Percentiles rank a stretch among this genome's conserved stretches.
phyloP scores from a whole-genome alignment of 2,113 vertebrate genomes.

The Gobiocypris rarus region DNA sequence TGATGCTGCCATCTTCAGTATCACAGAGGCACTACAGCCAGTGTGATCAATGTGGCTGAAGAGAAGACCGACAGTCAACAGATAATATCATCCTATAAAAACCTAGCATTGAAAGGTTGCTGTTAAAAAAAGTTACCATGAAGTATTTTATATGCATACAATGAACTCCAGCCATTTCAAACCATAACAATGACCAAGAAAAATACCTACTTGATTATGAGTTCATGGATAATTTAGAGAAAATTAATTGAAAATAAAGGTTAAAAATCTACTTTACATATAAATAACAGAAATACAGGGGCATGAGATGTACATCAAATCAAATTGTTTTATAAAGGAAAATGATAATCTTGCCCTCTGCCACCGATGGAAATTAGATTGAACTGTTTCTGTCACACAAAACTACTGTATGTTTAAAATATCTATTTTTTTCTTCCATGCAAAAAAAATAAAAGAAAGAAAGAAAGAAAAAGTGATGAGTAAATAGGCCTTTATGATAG shows the following conservation, averaged over 20 bases:
- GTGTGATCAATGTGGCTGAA: not conserved
- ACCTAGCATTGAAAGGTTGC: not conserved
- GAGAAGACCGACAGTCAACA: not conserved
- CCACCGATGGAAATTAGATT: not conserved
- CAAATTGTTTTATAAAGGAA: not conserved
- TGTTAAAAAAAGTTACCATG: not conserved
- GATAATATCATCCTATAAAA: not conserved
- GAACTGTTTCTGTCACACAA: not conserved
- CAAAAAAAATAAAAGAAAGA: not conserved
- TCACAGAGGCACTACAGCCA: not conserved
- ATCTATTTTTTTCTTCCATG: not conserved
- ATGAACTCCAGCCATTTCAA: not conserved
- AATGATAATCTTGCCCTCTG: not conserved
- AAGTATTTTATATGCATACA: not conserved
- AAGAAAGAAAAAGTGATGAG: not conserved
- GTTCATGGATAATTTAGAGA: not conserved
- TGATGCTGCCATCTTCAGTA: constrained; percentile 71
- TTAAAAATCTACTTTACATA: not conserved
- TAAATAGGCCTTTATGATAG: not conserved
- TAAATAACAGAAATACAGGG: not conserved
- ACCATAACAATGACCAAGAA: not conserved
- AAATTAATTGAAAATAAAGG: not conserved
- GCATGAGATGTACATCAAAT: not conserved
- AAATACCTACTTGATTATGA: not conserved
- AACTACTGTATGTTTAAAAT: not conserved